Evolutionary conservation across 2,113 vertebrate species (phyloP), one percentile per base, ranked within the genome.

Genomic region (Tragelaphus scriptus): DNA sequence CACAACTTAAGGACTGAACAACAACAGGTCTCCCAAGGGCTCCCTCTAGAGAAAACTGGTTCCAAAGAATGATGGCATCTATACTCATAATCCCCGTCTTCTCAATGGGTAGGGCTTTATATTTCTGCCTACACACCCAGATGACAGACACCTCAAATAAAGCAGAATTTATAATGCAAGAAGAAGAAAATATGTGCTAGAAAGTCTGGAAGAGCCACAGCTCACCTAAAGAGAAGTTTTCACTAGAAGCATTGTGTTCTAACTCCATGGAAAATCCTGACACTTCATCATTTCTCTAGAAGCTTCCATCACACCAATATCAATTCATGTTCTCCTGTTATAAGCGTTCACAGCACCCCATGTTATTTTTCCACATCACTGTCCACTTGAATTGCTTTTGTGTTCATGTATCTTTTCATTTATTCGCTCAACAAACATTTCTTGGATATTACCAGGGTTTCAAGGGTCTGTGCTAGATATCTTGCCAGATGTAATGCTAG

Each of bases 201-300:
- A 51, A 96, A 94, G 96, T 12, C 26, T 61, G 47, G 47, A 47
- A 95, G 96, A 94, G 96, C 92, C 95, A 97, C 88, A 85, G 15
- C 7, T 32, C 77, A 59, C 80, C 81, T 87, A 91, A 97, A 96
- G 85, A 88, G 94, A 97, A 32, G 80, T 96, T 96, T 97, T 98
- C 84, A 84, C 15, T 55, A 80, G 0, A 0, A 90, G 53, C 53
- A 94, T 58, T 84, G 55, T 65, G 95, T 97, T 90, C 93, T 95
- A 97, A 92, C 65, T 88, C 85, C 77, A 16, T 93, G 97, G 82
- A 59, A 65, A 36, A 61, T 7, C 17, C 40, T 30, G 75, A 6
- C 2, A 5, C 16, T 21, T 71, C 14, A 8, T 44, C 23, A 23
- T 30, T 53, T 16, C 7, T 79, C 21, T 13, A 56, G 80, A 61